These are phyloP conservation scores for Aramus guarauna DNA, from an alignment of 2,113 vertebrate genomes.

Conservation along the genomic window DNA sequence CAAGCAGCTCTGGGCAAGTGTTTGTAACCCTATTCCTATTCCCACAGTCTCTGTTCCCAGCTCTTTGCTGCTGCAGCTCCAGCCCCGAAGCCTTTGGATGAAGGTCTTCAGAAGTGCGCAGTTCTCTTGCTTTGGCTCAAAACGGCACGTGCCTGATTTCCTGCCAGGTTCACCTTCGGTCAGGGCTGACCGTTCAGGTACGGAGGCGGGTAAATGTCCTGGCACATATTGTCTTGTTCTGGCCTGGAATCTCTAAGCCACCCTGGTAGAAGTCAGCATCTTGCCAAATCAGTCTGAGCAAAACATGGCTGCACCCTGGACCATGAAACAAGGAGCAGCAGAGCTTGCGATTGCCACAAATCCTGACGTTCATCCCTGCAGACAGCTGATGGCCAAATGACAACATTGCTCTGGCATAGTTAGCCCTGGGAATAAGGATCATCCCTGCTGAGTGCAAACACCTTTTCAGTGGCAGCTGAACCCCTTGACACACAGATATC, in stretches of 20 bases:
- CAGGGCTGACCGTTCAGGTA: not conserved
- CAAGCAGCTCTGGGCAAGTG: not conserved
- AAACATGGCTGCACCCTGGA: not conserved
- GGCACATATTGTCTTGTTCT: too few relatives aligned
- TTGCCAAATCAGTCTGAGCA: not conserved
- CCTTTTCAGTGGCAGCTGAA: not conserved
- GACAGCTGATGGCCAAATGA: not conserved
- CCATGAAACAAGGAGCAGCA: not conserved
- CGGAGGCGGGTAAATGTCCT: not conserved
- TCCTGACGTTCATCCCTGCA: not conserved
- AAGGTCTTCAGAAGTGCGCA: not conserved
- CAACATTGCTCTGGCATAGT: not conserved
- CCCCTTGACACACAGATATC: too few relatives aligned
- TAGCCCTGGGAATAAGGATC: too few relatives aligned
- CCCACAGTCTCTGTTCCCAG: not conserved
- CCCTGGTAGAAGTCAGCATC: not conserved
- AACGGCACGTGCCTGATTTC: not conserved
- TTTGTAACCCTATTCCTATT: not conserved
- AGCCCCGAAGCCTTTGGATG: not conserved
- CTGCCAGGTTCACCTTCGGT: not conserved
- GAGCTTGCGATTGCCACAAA: not conserved
- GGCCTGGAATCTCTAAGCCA: not conserved
- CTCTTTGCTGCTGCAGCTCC: not conserved
- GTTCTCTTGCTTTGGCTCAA: not conserved
- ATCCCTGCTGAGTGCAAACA: not conserved